Base-by-base conservation (phyloP, 1,140 invertebrate species). In the Drosophila tropicalis region DNA sequence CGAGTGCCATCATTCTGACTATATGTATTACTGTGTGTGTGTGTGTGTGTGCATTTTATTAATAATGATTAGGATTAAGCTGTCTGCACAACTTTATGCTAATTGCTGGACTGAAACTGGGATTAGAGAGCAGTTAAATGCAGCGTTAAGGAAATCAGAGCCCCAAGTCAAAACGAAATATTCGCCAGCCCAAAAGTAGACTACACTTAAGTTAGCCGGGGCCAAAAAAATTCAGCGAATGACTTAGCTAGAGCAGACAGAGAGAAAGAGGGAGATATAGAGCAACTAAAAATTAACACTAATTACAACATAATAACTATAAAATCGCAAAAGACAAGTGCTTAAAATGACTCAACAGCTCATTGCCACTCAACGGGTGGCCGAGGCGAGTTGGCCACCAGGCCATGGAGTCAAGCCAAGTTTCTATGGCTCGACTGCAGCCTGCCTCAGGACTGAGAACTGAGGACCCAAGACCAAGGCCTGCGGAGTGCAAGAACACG, bases 301-400 rank as follows among this genome's bases (percentile, higher is more conserved):
- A 87, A 86, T 86, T 87, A 82, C 72, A 82, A 71, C 76, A 83
- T 86, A 87, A 86, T 82, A 83, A 82, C 79, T 87, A 87, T 86
- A 73, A 87, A 86, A 82, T 86, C 66, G 67, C 72, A 81, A 68
- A 56, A 85, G 81, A 76, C 76, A 87, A 87, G 79, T 82, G 67
- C 75, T 79, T 70, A 68, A 78, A 75, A 70, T 51, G 69, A 82
- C 82, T 82, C 67, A 82, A 82, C 75, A 79, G 69, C 79, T 87
- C 72, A 71, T 86, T 87, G 82, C 69, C 76, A 81, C 74, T 85
- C 79, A 79, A 64, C 78, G 70, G 62, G 63, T n/a, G 32, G 44
- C 56, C 44, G 19, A 51, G 19, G 44, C 19, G 9, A 51, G 17
- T 39, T 36, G 44, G 6, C 44, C 15, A 13, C 41, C 62, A 25